Percentiles rank a stretch among this genome's conserved stretches.
These are phyloP conservation scores for Cheilosia vernalis DNA, from an alignment of 2,888 invertebrate species.

Conservation along the genomic window DNA sequence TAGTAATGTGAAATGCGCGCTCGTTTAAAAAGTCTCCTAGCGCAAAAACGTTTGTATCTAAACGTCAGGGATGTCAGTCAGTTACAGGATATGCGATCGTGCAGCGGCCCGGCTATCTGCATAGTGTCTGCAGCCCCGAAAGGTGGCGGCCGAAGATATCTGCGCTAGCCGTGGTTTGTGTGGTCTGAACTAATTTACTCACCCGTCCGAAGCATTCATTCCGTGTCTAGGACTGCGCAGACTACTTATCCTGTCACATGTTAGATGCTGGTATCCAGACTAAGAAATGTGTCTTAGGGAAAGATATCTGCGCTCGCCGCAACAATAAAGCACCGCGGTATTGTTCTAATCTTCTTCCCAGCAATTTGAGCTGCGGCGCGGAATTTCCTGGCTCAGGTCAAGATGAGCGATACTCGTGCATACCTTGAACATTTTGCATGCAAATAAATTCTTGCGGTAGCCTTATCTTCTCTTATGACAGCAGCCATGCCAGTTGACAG, in stretches of 20 bases:
- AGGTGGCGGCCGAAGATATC: slow-evolving; percentile 65
- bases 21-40: slow-evolving; percentile 72
- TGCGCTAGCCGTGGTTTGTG: slow-evolving; percentile 68
- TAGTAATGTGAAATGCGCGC: slow-evolving; percentile 72
- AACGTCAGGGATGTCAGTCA: slow-evolving; percentile 74
- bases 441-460: slow-evolving; percentile 33
- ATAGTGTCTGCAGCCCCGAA: slow-evolving; percentile 69
- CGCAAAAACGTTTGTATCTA: slow-evolving; percentile 73
- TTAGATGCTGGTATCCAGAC: slow-evolving; percentile 57
- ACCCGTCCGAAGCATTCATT: slow-evolving; percentile 70
- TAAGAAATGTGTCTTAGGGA: slow-evolving; percentile 54
- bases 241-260: slow-evolving; percentile 75
- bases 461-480: slow-evolving; percentile 59
- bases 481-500: slow-evolving; percentile 60
- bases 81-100: slow-evolving; percentile 73
- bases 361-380: slow-evolving; percentile 47
- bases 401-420: slow-evolving; percentile 52
- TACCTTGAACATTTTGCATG: slow-evolving; percentile 31
- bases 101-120: slow-evolving; percentile 69
- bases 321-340: slow-evolving; percentile 74
- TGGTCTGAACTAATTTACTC: slow-evolving; percentile 75
- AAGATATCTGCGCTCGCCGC: slow-evolving; percentile 52
- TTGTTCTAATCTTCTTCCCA: slow-evolving; percentile 72
- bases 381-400: slow-evolving; percentile 49
- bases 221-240: slow-evolving; percentile 68